Evolutionary conservation across 2,888 invertebrate species (phyloP), one percentile per base, ranked within the genome.

Genomic region (Erebia epiphron): DNA sequence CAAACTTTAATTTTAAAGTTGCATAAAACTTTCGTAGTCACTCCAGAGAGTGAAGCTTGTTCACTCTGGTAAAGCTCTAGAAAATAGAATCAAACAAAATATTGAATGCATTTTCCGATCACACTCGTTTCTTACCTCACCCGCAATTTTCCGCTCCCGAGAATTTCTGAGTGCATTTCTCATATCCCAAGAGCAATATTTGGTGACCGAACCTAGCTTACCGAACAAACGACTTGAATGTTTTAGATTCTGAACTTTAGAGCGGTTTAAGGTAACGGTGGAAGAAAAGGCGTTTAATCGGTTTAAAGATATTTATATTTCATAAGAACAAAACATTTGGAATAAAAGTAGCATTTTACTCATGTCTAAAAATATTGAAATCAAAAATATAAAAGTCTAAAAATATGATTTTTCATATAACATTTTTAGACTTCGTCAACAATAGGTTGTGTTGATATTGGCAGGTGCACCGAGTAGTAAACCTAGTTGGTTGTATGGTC

Each of bases 171-270:
- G 56, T 54, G 57, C 41, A 71, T 73, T 63, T 67, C 52, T 60
- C 66, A 73, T 66, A 57, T 67, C 68, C 63, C 67, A 11, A 54
- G 54, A 67, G 68, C 67, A 73, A 73, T 69, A 68, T 70, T 73
- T 73, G 71, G 71, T 73, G 60, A 67, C 67, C 65, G n/a, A 69
- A 66, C 63, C 18, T 60, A 21, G 21, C 61, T 49, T 64, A 57
- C 41, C 21, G 60, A 65, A 69, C 63, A 72, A 72, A 72, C 62
- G 61, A 68, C 63, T 71, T 71, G 60, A 71, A 71, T 67, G 67
- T 69, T 73, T 73, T 67, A 69, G 64, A 66, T 60, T 60, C 64
- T 68, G 56, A 46, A 58, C 64, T 64, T 67, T 54, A 18, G 57
- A 18, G 41, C 14, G 49, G 11, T 49, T 26, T 63, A 68, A 61